Evolutionary conservation across 2,113 vertebrate species (phyloP).

Genomic region (Gymnorhina tibicen): DNA sequence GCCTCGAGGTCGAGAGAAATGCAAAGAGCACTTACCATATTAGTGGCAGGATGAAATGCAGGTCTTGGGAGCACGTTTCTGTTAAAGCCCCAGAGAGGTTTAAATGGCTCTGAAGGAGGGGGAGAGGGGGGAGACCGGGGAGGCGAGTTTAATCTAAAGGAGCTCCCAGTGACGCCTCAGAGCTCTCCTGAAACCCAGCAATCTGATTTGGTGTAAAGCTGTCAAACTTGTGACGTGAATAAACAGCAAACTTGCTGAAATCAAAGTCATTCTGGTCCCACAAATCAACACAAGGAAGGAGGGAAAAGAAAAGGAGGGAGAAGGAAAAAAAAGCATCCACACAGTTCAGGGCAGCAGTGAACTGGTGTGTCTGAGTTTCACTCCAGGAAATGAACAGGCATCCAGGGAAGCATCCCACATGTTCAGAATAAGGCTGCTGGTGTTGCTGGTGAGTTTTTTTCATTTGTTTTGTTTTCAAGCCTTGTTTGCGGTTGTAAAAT

Average conservation of each 20-base stretch:
- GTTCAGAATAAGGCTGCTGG: background rate
- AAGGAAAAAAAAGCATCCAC: background rate
- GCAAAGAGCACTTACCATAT: constrained; percentile 79
- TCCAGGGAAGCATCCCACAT: constrained; percentile 15
- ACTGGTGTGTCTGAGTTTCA: background rate
- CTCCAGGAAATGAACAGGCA: constrained; percentile 4
- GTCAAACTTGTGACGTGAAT: constrained; percentile 76
- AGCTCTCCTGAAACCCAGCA: constrained; percentile 59
- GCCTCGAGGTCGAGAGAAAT: constrained; percentile 14
- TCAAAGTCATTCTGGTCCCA: constrained; percentile 36
- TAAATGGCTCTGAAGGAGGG: constrained; percentile 68
- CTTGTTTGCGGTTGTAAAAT: background rate
- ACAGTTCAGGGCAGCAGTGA: background rate
- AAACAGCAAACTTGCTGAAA: constrained; percentile 51
- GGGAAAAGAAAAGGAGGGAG: constrained; percentile 24
- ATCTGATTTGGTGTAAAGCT: constrained; percentile 77
- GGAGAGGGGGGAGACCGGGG: constrained; percentile 58
- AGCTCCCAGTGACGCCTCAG: constrained; percentile 64
- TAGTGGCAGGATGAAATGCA: constrained; percentile 58
- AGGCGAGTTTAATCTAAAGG: constrained; percentile 77
- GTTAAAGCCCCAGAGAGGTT: constrained; percentile 72
- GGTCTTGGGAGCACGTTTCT: constrained; percentile 60
- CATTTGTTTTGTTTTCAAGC: background rate
- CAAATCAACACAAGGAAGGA: constrained; percentile 48
- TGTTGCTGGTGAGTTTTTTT: background rate